These are phyloP conservation scores for Schrankia costaestrigalis DNA, from an alignment of 2,888 invertebrate genomes.

Conservation along the genomic window DNA sequence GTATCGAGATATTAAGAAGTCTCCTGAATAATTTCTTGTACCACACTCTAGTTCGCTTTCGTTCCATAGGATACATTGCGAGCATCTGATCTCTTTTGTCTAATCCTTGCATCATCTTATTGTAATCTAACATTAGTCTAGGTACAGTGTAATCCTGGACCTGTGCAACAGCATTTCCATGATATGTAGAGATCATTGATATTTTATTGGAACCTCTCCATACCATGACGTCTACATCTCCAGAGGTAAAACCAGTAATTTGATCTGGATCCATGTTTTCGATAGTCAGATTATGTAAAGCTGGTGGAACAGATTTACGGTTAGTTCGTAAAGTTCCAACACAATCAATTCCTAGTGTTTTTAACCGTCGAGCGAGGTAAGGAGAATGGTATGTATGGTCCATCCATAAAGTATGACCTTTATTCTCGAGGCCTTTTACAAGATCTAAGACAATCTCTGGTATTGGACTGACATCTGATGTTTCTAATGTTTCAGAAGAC, in stretches of 20 bases:
- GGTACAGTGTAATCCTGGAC: slow-evolving; percentile 1
- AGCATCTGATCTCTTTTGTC: slow-evolving; percentile 13
- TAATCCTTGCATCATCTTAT: slow-evolving; percentile 6
- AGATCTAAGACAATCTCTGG: slow-evolving; percentile 12
- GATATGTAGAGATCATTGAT: slow-evolving; percentile 6
- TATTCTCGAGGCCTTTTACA: slow-evolving; percentile 14
- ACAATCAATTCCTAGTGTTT: slow-evolving; percentile 15
- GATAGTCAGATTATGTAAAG: slow-evolving; percentile 4
- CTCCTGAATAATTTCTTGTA: slow-evolving; percentile 25
- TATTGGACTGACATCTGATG: slow-evolving; percentile 1
- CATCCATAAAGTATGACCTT: slow-evolving; percentile 26
- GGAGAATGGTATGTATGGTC: slow-evolving; percentile 28
- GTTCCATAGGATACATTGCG: slow-evolving; percentile 20
- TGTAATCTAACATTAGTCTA: neutral
- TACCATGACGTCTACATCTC: slow-evolving; percentile 6
- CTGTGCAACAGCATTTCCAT: neutral
- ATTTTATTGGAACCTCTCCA: slow-evolving; percentile 19
- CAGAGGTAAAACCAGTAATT: slow-evolving; percentile 5
- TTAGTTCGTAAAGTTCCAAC: slow-evolving; percentile 15
- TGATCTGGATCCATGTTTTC: slow-evolving; percentile 4
- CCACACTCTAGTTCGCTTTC: slow-evolving; percentile 22
- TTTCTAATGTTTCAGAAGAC: neutral
- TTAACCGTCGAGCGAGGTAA: slow-evolving; percentile 13
- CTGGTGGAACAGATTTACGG: slow-evolving; percentile 12
- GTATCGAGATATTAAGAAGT: slow-evolving; percentile 18